Evolutionary conservation across 1,140 invertebrate genomes (phyloP).

Genomic region (Sesamia nonagrioides): DNA sequence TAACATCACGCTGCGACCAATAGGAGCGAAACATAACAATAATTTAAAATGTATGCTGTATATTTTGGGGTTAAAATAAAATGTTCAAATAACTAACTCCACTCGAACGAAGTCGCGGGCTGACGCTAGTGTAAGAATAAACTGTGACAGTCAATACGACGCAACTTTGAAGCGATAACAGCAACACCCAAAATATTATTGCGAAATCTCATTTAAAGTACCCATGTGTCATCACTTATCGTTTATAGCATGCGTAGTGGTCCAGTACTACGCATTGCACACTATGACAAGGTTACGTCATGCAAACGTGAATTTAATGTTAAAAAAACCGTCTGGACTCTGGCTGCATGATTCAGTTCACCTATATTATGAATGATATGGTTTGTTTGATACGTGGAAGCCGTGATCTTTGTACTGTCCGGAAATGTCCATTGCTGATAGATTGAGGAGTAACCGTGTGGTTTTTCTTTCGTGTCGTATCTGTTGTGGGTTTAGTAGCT

Average conservation of each 20-base stretch:
- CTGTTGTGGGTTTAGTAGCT: neutral
- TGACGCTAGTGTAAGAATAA: no score
- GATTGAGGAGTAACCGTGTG: neutral
- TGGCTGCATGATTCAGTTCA: neutral
- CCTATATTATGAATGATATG: neutral
- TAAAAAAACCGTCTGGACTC: neutral
- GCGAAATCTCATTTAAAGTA: neutral
- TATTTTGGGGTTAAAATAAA: no score
- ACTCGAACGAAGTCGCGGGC: no score
- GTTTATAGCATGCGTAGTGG: neutral
- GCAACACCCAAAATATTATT: neutral
- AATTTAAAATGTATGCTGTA: no score
- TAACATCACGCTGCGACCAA: no score
- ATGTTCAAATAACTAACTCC: no score
- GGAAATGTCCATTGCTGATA: neutral
- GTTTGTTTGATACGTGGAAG: neutral
- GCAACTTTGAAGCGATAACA: neutral
- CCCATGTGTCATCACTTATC: slow-evolving; percentile 4
- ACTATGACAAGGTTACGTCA: neutral
- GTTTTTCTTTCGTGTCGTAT: neutral
- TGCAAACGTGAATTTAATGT: neutral
- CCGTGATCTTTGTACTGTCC: neutral
- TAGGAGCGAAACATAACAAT: no score
- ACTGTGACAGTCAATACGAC: neutral
- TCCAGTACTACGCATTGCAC: neutral